Evolutionary conservation across 2,113 vertebrate species (phyloP).

Genomic region (Sitta europaea): DNA sequence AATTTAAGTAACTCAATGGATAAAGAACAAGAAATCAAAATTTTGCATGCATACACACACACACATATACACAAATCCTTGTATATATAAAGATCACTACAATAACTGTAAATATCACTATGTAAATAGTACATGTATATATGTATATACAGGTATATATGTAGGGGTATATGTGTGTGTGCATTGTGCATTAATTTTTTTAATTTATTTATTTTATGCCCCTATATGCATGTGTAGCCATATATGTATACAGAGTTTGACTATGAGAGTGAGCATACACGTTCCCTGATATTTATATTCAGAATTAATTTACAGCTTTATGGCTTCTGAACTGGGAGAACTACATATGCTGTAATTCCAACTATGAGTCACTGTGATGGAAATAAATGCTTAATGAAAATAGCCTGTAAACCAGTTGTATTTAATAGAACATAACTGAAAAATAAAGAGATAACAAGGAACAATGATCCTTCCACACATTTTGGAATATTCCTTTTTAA

Average conservation of each 20-base stretch:
- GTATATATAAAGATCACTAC: neutral
- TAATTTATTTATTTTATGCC: neutral
- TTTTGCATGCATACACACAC: neutral
- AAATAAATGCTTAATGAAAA: slow-evolving; percentile 11
- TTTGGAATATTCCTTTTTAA: neutral
- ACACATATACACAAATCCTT: neutral
- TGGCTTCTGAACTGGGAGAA: neutral
- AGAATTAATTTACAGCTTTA: neutral
- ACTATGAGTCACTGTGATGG: neutral
- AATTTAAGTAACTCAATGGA: neutral
- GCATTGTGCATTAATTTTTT: fast-evolving
- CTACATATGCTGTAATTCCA: neutral
- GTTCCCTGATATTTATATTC: neutral
- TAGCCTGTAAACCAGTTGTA: neutral
- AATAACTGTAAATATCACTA: neutral
- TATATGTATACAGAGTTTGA: neutral
- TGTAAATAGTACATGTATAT: neutral
- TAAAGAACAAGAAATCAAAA: neutral
- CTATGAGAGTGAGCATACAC: neutral
- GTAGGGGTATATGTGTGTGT: fast-evolving
- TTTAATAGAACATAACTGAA: neutral
- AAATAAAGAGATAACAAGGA: neutral
- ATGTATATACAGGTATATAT: neutral
- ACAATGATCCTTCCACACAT: neutral
- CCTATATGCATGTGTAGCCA: neutral